Base-by-base conservation (phyloP, 2,888 invertebrate species). In the Gastrophysa polygoni region DNA sequence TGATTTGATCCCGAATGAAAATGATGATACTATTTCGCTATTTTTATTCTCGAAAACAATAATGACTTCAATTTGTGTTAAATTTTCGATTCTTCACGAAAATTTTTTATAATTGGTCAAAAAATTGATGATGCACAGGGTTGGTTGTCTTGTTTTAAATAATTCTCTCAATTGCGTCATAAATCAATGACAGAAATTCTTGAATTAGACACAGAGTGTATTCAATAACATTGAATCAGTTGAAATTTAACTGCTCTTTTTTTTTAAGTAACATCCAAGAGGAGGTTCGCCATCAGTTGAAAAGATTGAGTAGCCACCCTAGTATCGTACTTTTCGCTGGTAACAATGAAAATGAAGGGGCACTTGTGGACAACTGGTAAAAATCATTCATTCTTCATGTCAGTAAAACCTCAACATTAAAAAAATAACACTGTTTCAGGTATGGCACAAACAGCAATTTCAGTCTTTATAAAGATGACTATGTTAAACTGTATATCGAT, bases 331-430 rank as follows among this genome's bases (percentile, higher is more conserved):
- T 97, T 0, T 97, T 95, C 90, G 93, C 96, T n/a, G 96, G 91
- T 3, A 98, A 98, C 80, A 98, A 98, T 78, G 98, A 98, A 82
- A 98, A 98, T 77, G 98, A 98, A 83, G 91, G 88, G 3, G 97
- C 95, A 0, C 78, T 97, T 5, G 85, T 89, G 49, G 88, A 88
- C 44, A 88, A 93, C 78, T 97, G 96, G 97, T 88, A 84, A 75
- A 80, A 57, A 47, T n/a, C n/a, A 51, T 11, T 48, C 6, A 21
- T 16, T 21, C 3, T 34, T 10, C 10, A n/a, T 24, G n/a, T n/a
- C n/a, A n/a, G n/a, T n/a, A n/a, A n/a, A n/a, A n/a, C n/a, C n/a
- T n/a, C 24, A 20, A 14, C 8, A 20, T 2, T 14, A 29, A 4
- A 1, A 3, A 24, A 7, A 46, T 28, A 49, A 29, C 38, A 20